Conservation (phyloP, 2,113 vertebrate genomes). For the Sebastes schlegelii region DNA sequence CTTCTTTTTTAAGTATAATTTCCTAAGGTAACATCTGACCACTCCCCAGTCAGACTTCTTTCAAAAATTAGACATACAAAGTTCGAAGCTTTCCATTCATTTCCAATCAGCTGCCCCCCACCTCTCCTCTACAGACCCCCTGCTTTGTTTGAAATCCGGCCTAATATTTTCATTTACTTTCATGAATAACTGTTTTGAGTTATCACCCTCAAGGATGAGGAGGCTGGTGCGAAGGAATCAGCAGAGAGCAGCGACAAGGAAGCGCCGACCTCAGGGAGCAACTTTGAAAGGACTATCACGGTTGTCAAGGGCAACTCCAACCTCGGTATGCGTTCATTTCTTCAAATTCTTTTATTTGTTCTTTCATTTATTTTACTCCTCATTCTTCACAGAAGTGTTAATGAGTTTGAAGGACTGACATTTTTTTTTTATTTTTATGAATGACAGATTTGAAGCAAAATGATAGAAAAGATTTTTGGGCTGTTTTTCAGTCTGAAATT, state of each 20-base stretch:
- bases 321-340: conserved; percentile 87
- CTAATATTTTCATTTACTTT: conserved; percentile 46
- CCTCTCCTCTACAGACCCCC: conserved; percentile 9
- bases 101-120: background rate
- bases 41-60: background rate
- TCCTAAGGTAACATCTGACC: conserved; percentile 7
- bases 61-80: conserved; percentile 24
- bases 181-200: conserved; percentile 53
- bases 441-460: conserved; percentile 54
- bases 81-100: conserved; percentile 7
- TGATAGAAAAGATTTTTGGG: conserved; percentile 38
- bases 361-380: conserved; percentile 24
- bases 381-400: conserved; percentile 41
- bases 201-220: conserved; percentile 81
- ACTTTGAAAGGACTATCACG: conserved; percentile 91
- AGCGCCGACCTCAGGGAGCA: conserved; percentile 75
- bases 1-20: background rate
- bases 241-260: conserved; percentile 69
- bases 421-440: conserved; percentile 18
- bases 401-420: conserved; percentile 37
- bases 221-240: conserved; percentile 73
- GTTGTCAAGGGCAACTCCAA: conserved; percentile 97
- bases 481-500: conserved; percentile 44
- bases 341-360: conserved; percentile 38
- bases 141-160: conserved; percentile 9